phyloP scores from a whole-genome alignment of 2,888 invertebrate genomes.

The Epistrophe grossulariae region DNA sequence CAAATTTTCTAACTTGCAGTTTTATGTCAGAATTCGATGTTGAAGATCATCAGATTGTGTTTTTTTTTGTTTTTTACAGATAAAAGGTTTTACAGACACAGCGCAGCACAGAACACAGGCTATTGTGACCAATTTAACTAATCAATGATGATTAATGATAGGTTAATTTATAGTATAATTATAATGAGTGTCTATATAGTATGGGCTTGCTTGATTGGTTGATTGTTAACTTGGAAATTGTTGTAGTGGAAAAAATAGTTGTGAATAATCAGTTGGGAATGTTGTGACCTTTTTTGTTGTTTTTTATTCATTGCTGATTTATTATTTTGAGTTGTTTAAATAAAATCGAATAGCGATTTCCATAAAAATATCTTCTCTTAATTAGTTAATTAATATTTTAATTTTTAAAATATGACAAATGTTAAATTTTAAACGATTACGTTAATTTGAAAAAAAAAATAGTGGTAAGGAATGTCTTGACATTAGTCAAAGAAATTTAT shows the following conservation, averaged over 20 bases:
- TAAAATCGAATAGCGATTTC: not conserved
- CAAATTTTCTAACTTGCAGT: not conserved
- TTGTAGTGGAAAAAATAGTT: not conserved
- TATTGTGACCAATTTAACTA: slow-evolving; percentile 58
- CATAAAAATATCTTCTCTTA: not conserved
- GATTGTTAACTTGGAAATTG: slow-evolving; percentile 18
- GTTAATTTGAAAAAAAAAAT: too few species aligned
- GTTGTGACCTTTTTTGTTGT: not conserved
- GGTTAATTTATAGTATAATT: slow-evolving; percentile 58
- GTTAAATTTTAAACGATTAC: too few species aligned
- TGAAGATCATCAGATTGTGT: slow-evolving; percentile 3
- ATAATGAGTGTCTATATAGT: slow-evolving; percentile 17
- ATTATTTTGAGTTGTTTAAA: slow-evolving; percentile 10
- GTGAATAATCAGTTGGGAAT: slow-evolving; percentile 37
- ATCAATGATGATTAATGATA: slow-evolving; percentile 63
- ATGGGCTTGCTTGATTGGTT: slow-evolving; percentile 14
- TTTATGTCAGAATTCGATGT: not conserved
- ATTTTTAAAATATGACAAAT: slow-evolving; percentile 7
- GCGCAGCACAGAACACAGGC: not conserved
- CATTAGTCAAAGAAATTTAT: too few species aligned
- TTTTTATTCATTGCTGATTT: not conserved
- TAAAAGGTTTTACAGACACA: not conserved
- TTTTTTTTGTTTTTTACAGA: slow-evolving; percentile 23
- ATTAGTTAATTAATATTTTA: slow-evolving; percentile 29
- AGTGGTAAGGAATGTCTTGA: too few species aligned